phyloP scores from a whole-genome alignment of 2,113 vertebrate genomes.

The Pavo muticus region DNA sequence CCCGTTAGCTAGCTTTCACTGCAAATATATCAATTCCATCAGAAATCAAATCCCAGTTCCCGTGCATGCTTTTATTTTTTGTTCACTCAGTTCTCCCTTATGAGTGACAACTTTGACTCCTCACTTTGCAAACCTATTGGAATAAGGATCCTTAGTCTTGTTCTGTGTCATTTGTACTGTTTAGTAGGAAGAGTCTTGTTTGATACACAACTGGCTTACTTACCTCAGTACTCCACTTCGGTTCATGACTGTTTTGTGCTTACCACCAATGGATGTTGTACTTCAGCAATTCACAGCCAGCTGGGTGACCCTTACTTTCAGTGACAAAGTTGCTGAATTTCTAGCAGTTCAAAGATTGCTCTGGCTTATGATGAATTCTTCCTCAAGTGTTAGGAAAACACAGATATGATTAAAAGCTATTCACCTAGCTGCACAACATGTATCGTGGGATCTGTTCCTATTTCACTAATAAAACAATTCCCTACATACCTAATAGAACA shows the following conservation, averaged over 20 bases:
- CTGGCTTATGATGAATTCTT: neutral
- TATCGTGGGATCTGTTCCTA: neutral
- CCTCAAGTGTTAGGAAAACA: neutral
- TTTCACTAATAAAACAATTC: neutral
- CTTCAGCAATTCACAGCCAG: neutral
- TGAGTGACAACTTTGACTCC: neutral
- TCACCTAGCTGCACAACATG: neutral
- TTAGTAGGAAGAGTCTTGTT: neutral
- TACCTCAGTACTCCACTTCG: neutral
- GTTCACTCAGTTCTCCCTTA: neutral
- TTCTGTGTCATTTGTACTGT: neutral
- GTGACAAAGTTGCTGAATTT: neutral
- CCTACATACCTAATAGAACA: neutral
- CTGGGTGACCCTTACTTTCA: neutral
- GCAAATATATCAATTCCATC: neutral
- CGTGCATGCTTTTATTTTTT: neutral
- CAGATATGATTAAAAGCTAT: neutral
- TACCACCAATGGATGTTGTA: neutral
- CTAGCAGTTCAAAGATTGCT: neutral
- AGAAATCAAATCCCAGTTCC: neutral
- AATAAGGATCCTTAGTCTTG: neutral
- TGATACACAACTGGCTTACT: neutral
- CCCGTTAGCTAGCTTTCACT: neutral
- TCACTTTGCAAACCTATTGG: neutral
- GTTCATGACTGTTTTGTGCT: neutral